Evolutionary conservation across 2,113 vertebrate genomes (phyloP).

Genomic region (Chauna torquata): DNA sequence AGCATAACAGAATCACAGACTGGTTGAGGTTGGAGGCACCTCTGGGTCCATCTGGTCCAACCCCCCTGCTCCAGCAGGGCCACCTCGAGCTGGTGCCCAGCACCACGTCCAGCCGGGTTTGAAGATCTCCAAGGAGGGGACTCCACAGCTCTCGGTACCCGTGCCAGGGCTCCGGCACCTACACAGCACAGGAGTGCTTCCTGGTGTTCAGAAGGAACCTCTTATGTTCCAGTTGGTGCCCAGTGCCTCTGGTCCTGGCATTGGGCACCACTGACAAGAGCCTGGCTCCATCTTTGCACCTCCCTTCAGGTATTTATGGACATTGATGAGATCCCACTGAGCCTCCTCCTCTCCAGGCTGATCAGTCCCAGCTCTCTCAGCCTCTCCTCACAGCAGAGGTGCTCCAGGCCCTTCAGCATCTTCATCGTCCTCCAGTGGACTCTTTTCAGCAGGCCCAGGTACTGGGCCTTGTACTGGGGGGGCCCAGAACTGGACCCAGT

Average conservation of each 20-base stretch:
- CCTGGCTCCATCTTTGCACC: accelerated
- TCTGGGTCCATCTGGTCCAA: background rate
- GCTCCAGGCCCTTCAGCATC: background rate
- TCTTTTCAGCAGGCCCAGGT: background rate
- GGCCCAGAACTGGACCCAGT: background rate
- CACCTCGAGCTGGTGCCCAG: background rate
- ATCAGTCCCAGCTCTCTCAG: background rate
- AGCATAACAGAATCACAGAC: background rate
- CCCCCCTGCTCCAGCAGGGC: background rate
- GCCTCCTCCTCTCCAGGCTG: background rate
- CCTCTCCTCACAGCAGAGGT: background rate
- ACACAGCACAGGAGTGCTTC: too few relatives aligned
- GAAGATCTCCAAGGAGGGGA: background rate
- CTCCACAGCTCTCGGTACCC: background rate
- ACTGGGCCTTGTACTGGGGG: accelerated
- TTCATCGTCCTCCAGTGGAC: too few relatives aligned
- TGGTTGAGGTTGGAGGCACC: background rate
- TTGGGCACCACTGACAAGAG: background rate
- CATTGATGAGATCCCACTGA: background rate
- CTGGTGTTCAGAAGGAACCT: background rate
- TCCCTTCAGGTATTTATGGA: background rate
- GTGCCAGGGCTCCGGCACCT: accelerated
- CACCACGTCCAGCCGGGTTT: accelerated
- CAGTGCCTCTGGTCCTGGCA: background rate
- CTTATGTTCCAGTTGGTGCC: background rate